Evolutionary conservation across 2,888 invertebrate genomes (phyloP), one percentile per base, ranked within the genome.

Genomic region (Cryptus viduatorius): DNA sequence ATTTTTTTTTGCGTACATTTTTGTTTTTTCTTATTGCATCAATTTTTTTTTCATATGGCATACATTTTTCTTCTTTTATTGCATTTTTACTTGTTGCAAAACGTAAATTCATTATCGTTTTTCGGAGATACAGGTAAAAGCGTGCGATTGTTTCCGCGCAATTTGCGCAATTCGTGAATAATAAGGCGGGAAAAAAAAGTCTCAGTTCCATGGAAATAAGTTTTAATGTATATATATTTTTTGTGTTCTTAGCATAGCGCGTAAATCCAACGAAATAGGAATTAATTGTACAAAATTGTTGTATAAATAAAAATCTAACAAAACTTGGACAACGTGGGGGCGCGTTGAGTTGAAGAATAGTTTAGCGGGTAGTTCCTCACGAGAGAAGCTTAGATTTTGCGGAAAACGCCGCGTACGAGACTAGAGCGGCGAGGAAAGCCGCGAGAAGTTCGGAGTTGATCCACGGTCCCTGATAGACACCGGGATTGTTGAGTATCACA

Each of bases 371-470:
- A 31, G n/a, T 78, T 76, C 16, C 89, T 94, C 96, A 97, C 59
- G 96, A 95, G 90, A 97, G 94, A 85, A 98, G 96, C 93, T 97
- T 97, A 90, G 96, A 96, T 94, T 97, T 98, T 89, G 97, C 96
- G 79, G 96, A 96, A 89, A 98, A 96, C 0, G 99, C 99, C 82
- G 97, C 95, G 94, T 98, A 98, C 65, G 97, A 98, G 10, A 98
- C 96, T 16, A 97, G 93, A 84, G 97, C 95, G 1, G 98, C 97
- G 1, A 97, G 94, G 14, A 96, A 94, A 4, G 97, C 97, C 8
- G 98, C 99, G 71, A 99, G 94, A 53, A 98, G 96, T 94, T 99
- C 98, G 0, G 98, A 98, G 94, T 98, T 98, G 76, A 99, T 95
- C 97, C 97, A 97, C 3, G 98, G 98, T 0, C 99, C 99, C 85